Conservation (phyloP, 92 coral and sea anemone genomes). For the Zoanthus sociatus region DNA sequence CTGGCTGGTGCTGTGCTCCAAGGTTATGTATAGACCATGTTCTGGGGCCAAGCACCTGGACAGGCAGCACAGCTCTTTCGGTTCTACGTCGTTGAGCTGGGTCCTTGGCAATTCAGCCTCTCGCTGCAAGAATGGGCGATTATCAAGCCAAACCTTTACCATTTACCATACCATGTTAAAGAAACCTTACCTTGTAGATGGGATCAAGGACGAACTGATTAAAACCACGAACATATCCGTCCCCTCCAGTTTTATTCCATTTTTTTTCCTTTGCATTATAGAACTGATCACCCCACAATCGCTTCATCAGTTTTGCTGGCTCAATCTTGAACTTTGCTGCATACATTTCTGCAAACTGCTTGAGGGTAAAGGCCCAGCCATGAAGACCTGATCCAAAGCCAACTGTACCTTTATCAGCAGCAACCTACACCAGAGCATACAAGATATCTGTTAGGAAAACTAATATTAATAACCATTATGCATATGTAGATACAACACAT, state of each 20-base stretch:
- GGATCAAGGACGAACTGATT: constrained; percentile 93
- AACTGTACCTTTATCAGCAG: constrained; percentile 87
- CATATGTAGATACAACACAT: too few relatives aligned
- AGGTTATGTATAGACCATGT: too few relatives aligned
- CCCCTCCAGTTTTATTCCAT: constrained; percentile 76
- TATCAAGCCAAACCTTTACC: too few relatives aligned
- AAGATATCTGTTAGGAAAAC: too few relatives aligned
- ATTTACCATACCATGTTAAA: too few relatives aligned
- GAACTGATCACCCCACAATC: constrained; percentile 94
- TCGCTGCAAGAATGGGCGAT: too few relatives aligned
- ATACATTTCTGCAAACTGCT: constrained; percentile 94
- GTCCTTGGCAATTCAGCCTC: too few relatives aligned
- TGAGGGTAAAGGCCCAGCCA: constrained; percentile 99
- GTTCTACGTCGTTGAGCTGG: too few relatives aligned
- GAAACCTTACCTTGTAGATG: constrained; percentile 76
- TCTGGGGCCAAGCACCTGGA: too few relatives aligned
- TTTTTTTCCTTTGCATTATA: constrained; percentile 75
- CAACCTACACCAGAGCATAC: constrained; percentile 62
- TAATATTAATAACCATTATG: background rate
- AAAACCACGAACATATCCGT: constrained; percentile 85
- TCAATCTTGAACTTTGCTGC: constrained; percentile 84
- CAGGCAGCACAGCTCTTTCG: too few relatives aligned
- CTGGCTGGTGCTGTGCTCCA: too few relatives aligned
- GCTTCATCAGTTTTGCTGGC: constrained; percentile 86
- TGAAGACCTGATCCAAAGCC: constrained; percentile 99